Base-by-base conservation (phyloP, 2,888 invertebrate genomes). In the Rambutsinella grinnellia region DNA sequence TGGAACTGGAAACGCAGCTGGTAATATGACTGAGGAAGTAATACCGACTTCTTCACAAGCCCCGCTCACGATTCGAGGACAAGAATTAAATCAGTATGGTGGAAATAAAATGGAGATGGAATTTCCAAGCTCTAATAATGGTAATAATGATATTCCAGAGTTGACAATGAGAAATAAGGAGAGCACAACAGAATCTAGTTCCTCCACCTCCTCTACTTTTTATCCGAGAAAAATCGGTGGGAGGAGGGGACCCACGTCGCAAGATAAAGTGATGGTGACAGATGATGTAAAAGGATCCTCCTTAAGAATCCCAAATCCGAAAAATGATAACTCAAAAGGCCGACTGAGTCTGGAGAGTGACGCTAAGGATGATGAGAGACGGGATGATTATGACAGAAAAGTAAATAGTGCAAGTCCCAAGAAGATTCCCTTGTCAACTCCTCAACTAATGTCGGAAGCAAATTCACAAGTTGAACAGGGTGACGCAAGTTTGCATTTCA, bases 271-370 rank as follows among this genome's bases (percentile, higher is more conserved):
- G 72, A 72, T 72, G 65, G 44, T 72, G 71, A 71, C 71, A 71
- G 60, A 72, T 66, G 72, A 72, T 66, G 72, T 60, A 72, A 71
- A 27, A 49, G 63, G 57, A 71, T 71, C 71, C 67, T 67, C 67
- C 61, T 71, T 56, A 19, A 3, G 21, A 65, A 71, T 44, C 36
- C 44, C 54, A 71, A 71, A 71, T 65, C 63, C 57, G 56, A 28
- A 58, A 72, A 72, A 58, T 65, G 58, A 47, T 72, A 63, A 63
- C 56, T 65, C 54, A 13, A 36, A 13, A 36, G 36, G 36, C 6
- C 5, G 36, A 36, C 36, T 8, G 36, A n/a, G n/a, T n/a, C 24
- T 13, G 49, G 19, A 49, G 49, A 23, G 5, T 54, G 19, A 17
- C 27, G 56, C n/a, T 49, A 47, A 27, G 19, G 19, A 17, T 23